Evolutionary conservation across 2,888 invertebrate species (phyloP).

Genomic region (Cantharis rustica): DNA sequence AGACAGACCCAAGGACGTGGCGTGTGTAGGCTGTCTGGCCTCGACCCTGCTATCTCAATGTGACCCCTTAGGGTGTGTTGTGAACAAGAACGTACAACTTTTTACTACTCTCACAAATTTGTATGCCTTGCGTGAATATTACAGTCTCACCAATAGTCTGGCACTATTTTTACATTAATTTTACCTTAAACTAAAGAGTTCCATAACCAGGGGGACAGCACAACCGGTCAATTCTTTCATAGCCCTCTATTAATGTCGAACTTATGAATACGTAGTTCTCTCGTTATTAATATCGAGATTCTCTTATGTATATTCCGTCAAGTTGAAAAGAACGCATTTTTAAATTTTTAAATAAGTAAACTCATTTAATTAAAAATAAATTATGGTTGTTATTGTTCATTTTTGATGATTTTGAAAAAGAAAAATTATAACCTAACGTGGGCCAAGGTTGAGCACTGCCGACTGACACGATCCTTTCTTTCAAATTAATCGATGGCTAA

Average conservation of each 20-base stretch:
- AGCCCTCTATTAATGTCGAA: not conserved
- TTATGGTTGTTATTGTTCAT: not conserved
- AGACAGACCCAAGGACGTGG: conserved; percentile 46
- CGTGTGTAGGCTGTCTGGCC: conserved; percentile 43
- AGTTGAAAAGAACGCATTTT: not conserved
- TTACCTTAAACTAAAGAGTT: not conserved
- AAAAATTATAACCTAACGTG: not conserved
- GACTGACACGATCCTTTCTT: not conserved
- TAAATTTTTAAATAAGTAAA: not conserved
- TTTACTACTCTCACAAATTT: conserved; percentile 11
- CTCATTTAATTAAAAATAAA: too few species aligned
- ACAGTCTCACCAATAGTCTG: not conserved
- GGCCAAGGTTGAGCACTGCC: not conserved
- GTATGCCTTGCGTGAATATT: not conserved
- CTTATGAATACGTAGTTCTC: not conserved
- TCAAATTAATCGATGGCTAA: too few species aligned
- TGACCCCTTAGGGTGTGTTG: conserved; percentile 42
- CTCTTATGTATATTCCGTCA: not conserved
- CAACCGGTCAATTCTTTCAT: not conserved
- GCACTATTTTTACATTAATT: not conserved
- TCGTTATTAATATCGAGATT: not conserved
- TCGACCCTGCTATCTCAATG: conserved; percentile 36
- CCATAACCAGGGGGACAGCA: not conserved
- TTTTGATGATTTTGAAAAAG: not conserved
- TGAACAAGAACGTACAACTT: conserved; percentile 31